Evolutionary conservation across 2,113 vertebrate species (phyloP).

Genomic region (Muntiacus muntjak): DNA sequence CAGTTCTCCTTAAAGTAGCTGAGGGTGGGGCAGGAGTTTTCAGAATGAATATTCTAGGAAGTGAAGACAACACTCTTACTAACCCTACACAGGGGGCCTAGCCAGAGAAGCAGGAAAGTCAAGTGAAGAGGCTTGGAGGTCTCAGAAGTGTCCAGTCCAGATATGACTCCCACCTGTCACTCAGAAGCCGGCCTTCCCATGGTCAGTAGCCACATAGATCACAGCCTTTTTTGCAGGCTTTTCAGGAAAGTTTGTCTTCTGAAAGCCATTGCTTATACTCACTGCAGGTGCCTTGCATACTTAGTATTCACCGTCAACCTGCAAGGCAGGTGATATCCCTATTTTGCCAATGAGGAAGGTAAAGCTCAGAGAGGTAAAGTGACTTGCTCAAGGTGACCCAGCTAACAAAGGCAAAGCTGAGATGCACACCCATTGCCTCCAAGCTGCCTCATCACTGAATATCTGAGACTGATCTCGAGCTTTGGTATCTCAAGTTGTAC

Average conservation of each 20-base stretch:
- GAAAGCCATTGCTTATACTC: not conserved
- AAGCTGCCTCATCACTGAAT: not conserved
- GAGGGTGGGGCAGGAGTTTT: constrained; percentile 24
- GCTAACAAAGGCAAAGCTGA: not conserved
- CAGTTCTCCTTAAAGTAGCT: not conserved
- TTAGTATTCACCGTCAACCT: not conserved
- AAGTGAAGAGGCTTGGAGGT: not conserved
- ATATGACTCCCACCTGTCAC: not conserved
- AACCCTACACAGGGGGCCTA: not conserved
- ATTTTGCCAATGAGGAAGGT: not conserved
- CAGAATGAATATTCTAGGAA: constrained; percentile 14
- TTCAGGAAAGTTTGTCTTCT: constrained; percentile 8
- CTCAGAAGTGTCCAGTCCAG: not conserved
- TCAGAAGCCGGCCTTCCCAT: not conserved
- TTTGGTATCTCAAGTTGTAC: not conserved
- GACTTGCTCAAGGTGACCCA: not conserved
- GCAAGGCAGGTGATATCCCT: not conserved
- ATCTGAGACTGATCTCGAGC: not conserved
- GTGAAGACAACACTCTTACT: not conserved
- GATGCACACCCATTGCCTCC: not conserved
- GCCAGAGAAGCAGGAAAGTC: not conserved
- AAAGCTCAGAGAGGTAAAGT: constrained; percentile 30
- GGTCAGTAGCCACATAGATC: not conserved
- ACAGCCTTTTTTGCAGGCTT: not conserved
- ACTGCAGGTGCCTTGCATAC: not conserved